Evolutionary conservation across 2,888 invertebrate species (phyloP).

Genomic region (Patella pellucida): DNA sequence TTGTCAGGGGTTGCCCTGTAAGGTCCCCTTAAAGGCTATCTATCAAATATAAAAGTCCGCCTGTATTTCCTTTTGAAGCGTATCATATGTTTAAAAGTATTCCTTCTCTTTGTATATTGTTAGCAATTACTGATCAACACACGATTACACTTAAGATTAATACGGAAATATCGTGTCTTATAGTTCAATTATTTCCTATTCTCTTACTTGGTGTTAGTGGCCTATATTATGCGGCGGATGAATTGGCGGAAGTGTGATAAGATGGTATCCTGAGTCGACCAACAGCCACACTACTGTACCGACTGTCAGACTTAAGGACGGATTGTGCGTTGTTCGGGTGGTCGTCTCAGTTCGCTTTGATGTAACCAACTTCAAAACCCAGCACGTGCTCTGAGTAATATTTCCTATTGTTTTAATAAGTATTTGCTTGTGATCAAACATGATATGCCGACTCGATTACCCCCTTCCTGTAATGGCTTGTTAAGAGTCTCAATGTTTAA

Average conservation of each 20-base stretch:
- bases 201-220: conserved; percentile 9
- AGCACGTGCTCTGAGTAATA: background rate
- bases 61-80: background rate
- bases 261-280: background rate
- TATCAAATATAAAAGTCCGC: background rate
- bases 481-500: too few relatives aligned
- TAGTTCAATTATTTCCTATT: conserved; percentile 16
- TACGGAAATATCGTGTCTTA: conserved; percentile 15
- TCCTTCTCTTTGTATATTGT: background rate
- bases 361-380: background rate
- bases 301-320: background rate
- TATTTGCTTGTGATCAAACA: background rate
- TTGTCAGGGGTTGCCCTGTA: too few relatives aligned
- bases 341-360: background rate
- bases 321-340: background rate
- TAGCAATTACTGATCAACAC: background rate
- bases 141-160: background rate
- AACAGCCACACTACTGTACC: background rate
- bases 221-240: conserved; percentile 17
- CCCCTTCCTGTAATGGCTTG: too few relatives aligned
- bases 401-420: conserved; percentile 5
- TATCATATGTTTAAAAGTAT: background rate
- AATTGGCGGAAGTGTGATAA: conserved; percentile 12
- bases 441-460: too few relatives aligned
- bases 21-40: background rate